Conservation (phyloP, 1,140 invertebrate genomes). For the Drosophila kikkawai region DNA sequence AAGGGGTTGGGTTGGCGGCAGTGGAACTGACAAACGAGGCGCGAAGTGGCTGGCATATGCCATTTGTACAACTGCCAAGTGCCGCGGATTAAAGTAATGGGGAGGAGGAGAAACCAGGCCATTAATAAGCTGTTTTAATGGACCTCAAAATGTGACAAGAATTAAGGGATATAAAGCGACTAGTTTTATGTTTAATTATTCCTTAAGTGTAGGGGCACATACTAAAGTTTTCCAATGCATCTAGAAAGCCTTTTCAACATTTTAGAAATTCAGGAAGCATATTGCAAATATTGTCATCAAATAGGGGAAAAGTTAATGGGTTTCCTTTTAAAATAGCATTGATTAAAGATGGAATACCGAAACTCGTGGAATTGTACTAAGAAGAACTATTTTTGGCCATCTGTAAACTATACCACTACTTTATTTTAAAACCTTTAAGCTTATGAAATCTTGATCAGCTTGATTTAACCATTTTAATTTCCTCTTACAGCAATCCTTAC, state of each 20-base stretch:
- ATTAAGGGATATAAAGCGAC: conserved; percentile 9
- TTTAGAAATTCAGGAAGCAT: not conserved
- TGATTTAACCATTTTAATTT: conserved; percentile 5
- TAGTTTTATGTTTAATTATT: conserved; percentile 19
- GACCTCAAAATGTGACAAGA: conserved; percentile 19
- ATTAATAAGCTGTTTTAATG: conserved; percentile 6
- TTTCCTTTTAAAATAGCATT: too few relatives aligned
- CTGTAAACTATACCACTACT: not conserved
- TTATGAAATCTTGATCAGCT: not conserved
- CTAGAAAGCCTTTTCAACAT: not conserved
- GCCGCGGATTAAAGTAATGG: conserved; percentile 39
- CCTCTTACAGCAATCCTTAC: conserved; percentile 88
- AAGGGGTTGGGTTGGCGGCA: conserved; percentile 1
- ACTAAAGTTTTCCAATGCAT: not conserved
- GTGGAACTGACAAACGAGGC: conserved; percentile 58
- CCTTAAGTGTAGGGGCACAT: not conserved
- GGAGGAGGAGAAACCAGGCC: not conserved
- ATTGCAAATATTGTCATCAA: too few relatives aligned
- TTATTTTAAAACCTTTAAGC: not conserved
- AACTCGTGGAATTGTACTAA: too few relatives aligned
- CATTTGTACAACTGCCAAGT: conserved; percentile 57
- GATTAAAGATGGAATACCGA: too few relatives aligned
- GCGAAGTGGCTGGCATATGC: conserved; percentile 56
- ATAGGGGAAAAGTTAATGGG: not conserved
- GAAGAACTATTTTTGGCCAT: not conserved